Evolutionary conservation across 2,797 vertebrate species (phyloP).

Genomic region (Sebastes kiyomatsui): DNA sequence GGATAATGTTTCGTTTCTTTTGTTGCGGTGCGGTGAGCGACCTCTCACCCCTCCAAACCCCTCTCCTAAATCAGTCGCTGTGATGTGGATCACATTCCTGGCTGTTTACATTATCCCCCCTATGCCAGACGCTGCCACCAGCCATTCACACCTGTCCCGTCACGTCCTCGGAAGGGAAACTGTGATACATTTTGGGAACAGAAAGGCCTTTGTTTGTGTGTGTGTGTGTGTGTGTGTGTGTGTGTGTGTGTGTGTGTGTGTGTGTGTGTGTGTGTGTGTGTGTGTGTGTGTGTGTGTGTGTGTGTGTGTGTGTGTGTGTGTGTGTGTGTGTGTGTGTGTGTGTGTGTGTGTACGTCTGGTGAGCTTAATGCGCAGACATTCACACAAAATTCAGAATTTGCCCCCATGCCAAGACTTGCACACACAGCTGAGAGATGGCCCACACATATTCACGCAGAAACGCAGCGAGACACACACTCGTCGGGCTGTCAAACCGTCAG

Average conservation of each 20-base stretch:
- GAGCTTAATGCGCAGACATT: constrained; percentile 44
- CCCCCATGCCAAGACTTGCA: constrained; percentile 32
- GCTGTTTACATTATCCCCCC: constrained; percentile 73
- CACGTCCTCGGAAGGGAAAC: constrained; percentile 66
- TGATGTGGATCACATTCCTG: constrained; percentile 79
- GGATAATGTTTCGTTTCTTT: constrained; percentile 76
- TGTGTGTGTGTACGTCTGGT: constrained; percentile 43
- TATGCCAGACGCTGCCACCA: constrained; percentile 57
- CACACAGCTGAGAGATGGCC: constrained; percentile 50
- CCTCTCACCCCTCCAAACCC: constrained; percentile 49
- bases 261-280: constrained; percentile 38
- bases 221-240: constrained; percentile 19
- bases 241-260: constrained; percentile 52
- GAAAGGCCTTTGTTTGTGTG: constrained; percentile 63
- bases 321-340: constrained; percentile 1
- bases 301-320: too few species aligned
- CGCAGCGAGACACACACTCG: constrained; percentile 28
- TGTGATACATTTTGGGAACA: constrained; percentile 76
- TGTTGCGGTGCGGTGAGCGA: constrained; percentile 53
- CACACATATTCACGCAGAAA: constrained; percentile 56
- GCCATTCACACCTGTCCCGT: constrained; percentile 80
- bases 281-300: constrained; percentile 37
- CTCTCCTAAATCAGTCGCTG: constrained; percentile 67
- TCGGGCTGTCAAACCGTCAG: constrained; percentile 60
- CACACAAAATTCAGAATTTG: constrained; percentile 33